These are phyloP conservation scores for Choreutis nemorana DNA, from an alignment of 2,888 invertebrate species.

Conservation along the genomic window DNA sequence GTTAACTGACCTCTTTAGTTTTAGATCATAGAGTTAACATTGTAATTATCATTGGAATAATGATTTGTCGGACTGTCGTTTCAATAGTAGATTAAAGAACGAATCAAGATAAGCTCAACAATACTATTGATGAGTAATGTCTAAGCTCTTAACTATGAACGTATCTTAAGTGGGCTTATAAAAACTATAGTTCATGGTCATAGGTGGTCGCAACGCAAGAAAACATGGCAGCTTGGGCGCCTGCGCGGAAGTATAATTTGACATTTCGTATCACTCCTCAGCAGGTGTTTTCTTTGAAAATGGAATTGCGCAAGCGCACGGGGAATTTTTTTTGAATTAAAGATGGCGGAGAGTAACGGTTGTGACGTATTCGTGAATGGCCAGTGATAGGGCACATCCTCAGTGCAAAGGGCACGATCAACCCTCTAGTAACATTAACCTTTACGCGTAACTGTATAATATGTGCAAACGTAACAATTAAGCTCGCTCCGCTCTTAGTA, in stretches of 20 bases:
- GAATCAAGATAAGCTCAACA: constrained; percentile 26
- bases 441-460: constrained; percentile 14
- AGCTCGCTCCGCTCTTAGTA: constrained; percentile 9
- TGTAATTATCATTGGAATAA: too few relatives aligned
- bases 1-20: too few relatives aligned
- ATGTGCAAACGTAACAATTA: constrained; percentile 17
- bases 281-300: constrained; percentile 42
- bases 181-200: constrained; percentile 55
- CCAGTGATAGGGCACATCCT: neutral
- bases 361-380: constrained; percentile 3
- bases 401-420: constrained; percentile 19
- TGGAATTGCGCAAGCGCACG: constrained; percentile 18
- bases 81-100: constrained; percentile 11
- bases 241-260: constrained; percentile 41
- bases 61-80: too few relatives aligned
- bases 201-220: constrained; percentile 14
- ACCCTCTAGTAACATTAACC: constrained; percentile 27
- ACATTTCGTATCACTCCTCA: constrained; percentile 37
- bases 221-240: constrained; percentile 14
- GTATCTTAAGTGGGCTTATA: constrained; percentile 41
- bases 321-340: constrained; percentile 35
- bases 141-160: constrained; percentile 33
- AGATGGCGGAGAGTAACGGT: constrained; percentile 38
- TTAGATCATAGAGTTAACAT: too few relatives aligned
- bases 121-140: constrained; percentile 31